These are phyloP conservation scores for Ectemnius lituratus DNA, from an alignment of 2,888 invertebrate genomes.

Conservation along the genomic window DNA sequence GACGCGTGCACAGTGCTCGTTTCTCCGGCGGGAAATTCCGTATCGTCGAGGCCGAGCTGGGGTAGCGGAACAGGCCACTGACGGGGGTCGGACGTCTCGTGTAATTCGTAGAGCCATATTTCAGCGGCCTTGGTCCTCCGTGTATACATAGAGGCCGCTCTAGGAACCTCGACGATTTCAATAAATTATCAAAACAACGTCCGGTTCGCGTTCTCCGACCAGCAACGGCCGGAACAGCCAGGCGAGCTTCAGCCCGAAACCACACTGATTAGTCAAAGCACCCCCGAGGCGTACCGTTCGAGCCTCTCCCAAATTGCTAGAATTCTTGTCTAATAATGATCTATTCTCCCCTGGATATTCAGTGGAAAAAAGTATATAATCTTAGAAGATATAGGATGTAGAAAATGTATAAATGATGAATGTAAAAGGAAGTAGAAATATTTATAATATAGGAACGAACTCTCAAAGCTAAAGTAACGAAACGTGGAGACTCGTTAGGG, in stretches of 20 bases:
- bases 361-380: no score
- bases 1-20: slow-evolving; percentile 43
- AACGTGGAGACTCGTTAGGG: no score
- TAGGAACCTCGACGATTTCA: slow-evolving; percentile 65
- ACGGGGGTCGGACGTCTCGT: slow-evolving; percentile 62
- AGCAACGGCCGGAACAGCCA: slow-evolving; percentile 44
- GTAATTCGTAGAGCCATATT: slow-evolving; percentile 66
- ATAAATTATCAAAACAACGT: slow-evolving; percentile 70
- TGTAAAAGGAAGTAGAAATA: no score
- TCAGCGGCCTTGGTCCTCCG: slow-evolving; percentile 55
- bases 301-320: no score
- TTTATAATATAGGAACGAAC: no score
- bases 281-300: no score
- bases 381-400: no score
- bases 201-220: slow-evolving; percentile 55
- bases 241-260: slow-evolving; percentile 48
- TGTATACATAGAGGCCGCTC: slow-evolving; percentile 38
- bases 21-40: slow-evolving; percentile 64
- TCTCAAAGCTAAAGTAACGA: no score
- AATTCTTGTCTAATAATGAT: no score
- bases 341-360: no score
- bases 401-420: no score
- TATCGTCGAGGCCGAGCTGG: slow-evolving; percentile 34
- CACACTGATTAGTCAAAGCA: no score
- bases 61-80: slow-evolving; percentile 44